These are phyloP conservation scores for Sebastes wilsoni DNA, from an alignment of 2,797 vertebrate species.

Conservation along the genomic window DNA sequence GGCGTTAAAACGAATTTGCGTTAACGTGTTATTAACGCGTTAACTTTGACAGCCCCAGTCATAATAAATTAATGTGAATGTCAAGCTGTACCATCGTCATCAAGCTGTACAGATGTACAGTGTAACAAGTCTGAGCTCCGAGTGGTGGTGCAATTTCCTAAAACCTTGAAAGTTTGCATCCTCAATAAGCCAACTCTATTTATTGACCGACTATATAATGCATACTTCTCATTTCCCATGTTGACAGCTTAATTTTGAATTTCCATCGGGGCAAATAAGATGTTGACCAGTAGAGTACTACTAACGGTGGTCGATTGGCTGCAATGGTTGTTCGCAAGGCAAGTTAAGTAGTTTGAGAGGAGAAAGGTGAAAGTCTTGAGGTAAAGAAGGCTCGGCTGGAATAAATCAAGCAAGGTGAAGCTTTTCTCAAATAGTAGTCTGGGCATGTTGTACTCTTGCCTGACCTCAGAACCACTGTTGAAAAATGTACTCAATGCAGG, in stretches of 20 bases:
- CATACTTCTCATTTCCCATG: constrained; percentile 13
- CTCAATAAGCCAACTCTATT: background rate
- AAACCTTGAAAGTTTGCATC: constrained; percentile 3
- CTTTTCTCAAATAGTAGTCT: background rate
- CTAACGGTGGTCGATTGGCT: background rate
- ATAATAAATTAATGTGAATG: background rate
- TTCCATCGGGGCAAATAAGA: background rate
- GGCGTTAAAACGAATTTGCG: no score
- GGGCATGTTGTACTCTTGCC: background rate
- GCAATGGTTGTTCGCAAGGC: background rate
- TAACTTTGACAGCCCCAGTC: no score
- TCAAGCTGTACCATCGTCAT: background rate
- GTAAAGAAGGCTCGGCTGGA: background rate
- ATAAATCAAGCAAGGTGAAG: constrained; percentile 1
- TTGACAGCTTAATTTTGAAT: background rate
- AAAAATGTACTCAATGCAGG: background rate
- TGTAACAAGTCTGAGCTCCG: background rate
- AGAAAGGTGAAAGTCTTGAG: constrained; percentile 9
- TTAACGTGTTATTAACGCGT: no score
- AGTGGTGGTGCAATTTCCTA: background rate
- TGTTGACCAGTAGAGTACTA: background rate
- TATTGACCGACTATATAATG: constrained; percentile 3
- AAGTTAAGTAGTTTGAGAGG: constrained; percentile 4
- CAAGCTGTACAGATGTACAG: background rate
- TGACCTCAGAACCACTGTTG: background rate